Base-by-base conservation (phyloP, 2,888 invertebrate genomes). In the Diabrotica balteata region DNA sequence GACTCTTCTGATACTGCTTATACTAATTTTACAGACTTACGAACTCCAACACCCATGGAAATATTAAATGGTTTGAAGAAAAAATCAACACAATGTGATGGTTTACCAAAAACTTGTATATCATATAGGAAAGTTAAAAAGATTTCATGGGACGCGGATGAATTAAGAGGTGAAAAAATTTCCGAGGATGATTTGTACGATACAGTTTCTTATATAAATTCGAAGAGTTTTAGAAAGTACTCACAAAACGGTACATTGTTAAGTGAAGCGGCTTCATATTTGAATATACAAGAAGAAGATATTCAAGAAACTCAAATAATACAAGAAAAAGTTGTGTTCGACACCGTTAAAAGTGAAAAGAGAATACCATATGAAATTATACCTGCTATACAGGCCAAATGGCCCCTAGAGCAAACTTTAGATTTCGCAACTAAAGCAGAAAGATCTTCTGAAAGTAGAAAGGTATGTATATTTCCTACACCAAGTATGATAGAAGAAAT, bases 401-500 rank as follows among this genome's bases (percentile, higher is more conserved):
- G 93, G 93, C 93, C 93, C 0, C 86, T 91, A 0, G 86, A 87
- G 72, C 87, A 88, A 72, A 92, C 92, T 0, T 87, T 88, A 73
- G 90, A 90, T 73, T 94, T 92, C 88, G 84, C 88, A 22, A 83
- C 87, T 60, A 85, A 93, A 61, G 85, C 87, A 52, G 84, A 87
- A 54, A 85, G 90, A 60, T 87, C 87, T 53, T 84, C 86, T 17
- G 85, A 87, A 57, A 84, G 83, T 58, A 57, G 65, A 46, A 73
- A 89, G 58, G 84, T 84, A 68, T 88, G 88, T 72, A 87, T 88
- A 67, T 94, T 93, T 92, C 94, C 93, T 0, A 88, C 88, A 1
- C 85, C 86, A 55, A 84, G 87, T 61, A 90, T 92, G 88, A 86
- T 92, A 0, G 87, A 87, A 44, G 89, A 90, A 77, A 87, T 93